These are phyloP conservation scores for Ophion costatus DNA, from an alignment of 2,888 invertebrate species.

Conservation along the genomic window DNA sequence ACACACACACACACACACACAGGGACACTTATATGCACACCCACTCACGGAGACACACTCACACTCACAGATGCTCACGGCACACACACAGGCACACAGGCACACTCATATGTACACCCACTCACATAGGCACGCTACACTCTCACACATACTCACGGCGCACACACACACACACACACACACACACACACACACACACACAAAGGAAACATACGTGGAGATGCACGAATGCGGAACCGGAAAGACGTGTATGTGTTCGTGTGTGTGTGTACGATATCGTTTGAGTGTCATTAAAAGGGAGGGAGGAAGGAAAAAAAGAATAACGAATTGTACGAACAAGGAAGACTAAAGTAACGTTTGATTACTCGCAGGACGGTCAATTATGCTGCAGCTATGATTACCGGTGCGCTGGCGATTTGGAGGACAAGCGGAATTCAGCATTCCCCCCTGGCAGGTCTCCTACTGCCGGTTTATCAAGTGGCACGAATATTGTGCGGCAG, in stretches of 20 bases:
- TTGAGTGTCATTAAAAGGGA: not conserved
- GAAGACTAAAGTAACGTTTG: slow-evolving; percentile 58
- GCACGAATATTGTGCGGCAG: slow-evolving; percentile 74
- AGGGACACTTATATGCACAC: not conserved
- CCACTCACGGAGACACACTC: slow-evolving; percentile 19
- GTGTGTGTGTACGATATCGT: slow-evolving; percentile 44
- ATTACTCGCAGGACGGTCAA: slow-evolving; percentile 83
- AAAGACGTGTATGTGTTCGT: slow-evolving; percentile 12
- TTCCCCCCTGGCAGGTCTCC: slow-evolving; percentile 73
- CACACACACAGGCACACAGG: too few species aligned
- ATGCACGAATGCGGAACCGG: too few species aligned
- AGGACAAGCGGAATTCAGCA: slow-evolving; percentile 73
- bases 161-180: slow-evolving; percentile 5
- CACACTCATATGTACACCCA: too few species aligned
- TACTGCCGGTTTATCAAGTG: slow-evolving; percentile 71
- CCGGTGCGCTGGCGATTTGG: slow-evolving; percentile 83
- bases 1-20: not conserved
- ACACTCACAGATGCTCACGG: not conserved
- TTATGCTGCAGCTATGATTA: slow-evolving; percentile 85
- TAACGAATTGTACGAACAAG: slow-evolving; percentile 4
- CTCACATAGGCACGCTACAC: not conserved
- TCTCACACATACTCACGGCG: not conserved
- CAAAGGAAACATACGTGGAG: too few species aligned
- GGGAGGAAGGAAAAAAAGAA: slow-evolving; percentile 2
- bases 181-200: slow-evolving; percentile 28